Evolutionary conservation across 2,797 vertebrate genomes (phyloP), one percentile per base, ranked within the genome.

Genomic region (Myotis vivesi): DNA sequence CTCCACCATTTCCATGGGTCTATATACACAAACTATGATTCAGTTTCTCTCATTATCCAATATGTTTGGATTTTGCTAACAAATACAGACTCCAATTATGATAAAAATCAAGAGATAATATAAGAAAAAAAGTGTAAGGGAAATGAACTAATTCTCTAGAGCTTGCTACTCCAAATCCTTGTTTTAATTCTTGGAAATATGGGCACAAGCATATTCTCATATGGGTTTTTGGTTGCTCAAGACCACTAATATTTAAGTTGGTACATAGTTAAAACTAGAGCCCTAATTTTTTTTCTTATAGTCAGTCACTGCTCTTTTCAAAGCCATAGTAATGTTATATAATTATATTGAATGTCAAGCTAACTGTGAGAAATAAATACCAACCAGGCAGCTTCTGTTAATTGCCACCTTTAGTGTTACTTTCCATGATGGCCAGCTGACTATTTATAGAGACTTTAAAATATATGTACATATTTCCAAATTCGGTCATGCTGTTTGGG

Each of bases 401-500:
- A 92, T 80, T 93, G 22, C 25, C n/a, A 57, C 51, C 11, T 64
- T 87, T 76, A 76, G 25, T 10, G 66, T 38, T 84, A 90, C 33
- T 77, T 92, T 66, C 79, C 53, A 46, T n/a, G 68, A 71, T 25
- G 30, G 15, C 72, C 46, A 73, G 59, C 16, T 68, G 23, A 44
- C 41, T 46, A 75, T 95, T 87, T 92, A 92, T 79, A 89, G 38
- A 90, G 19, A 22, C 17, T 68, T 62, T 84, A 59, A 91, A 57
- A 85, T 85, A 76, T n/a, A 76, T 51, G 64, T 16, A 75, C 33
- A 36, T 41, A 69, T 92, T 83, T 89, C 22, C 51, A 94, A 90
- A 94, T 66, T 84, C 71, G 90, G 64, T 89, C 64, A 77, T 41
- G 46, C 66, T 81, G 17, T 90, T 94, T 95, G 66, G 59, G 33